phyloP scores from a whole-genome alignment of 2,113 vertebrate genomes.

The Hypocryptadius cinnamomeus region DNA sequence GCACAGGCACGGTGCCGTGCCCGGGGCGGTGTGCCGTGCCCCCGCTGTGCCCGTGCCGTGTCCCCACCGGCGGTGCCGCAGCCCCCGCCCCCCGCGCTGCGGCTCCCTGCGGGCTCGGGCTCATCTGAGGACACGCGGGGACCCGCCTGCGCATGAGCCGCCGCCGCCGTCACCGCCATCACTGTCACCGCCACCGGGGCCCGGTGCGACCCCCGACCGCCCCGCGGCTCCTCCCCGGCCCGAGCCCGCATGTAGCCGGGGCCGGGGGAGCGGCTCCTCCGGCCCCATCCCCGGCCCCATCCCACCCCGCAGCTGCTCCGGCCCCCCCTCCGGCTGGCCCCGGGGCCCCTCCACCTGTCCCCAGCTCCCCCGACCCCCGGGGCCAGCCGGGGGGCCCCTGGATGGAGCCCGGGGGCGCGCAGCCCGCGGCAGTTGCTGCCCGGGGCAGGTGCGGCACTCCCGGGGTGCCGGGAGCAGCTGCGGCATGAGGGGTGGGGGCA shows the following conservation, averaged over 20 bases:
- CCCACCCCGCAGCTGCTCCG: not conserved
- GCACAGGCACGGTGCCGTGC: not conserved
- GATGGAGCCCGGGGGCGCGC: too few relatives aligned
- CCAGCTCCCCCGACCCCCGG: too few relatives aligned
- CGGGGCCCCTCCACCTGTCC: too few relatives aligned
- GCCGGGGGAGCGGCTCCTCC: not conserved
- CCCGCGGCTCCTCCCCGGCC: not conserved
- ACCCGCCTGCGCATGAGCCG: not conserved
- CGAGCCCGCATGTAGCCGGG: too few relatives aligned
- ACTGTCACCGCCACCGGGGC: too few relatives aligned
- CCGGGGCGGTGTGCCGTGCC: not conserved
- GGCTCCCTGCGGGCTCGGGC: slow-evolving; percentile 33
- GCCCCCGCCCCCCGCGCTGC: slow-evolving; percentile 9
- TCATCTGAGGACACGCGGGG: slow-evolving; percentile 35
- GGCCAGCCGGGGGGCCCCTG: not conserved
- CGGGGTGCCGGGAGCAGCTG: not conserved
- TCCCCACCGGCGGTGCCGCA: not conserved
- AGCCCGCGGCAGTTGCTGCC: not conserved
- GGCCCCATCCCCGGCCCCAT: not conserved
- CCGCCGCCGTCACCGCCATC: not conserved
- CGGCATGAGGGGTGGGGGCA: not conserved
- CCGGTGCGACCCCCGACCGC: not conserved
- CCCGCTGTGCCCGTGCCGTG: not conserved
- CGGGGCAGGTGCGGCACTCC: not conserved
- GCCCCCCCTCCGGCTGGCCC: not conserved